These are phyloP conservation scores for Cepphus grylle DNA, from an alignment of 2,113 vertebrate genomes.

Conservation along the genomic window DNA sequence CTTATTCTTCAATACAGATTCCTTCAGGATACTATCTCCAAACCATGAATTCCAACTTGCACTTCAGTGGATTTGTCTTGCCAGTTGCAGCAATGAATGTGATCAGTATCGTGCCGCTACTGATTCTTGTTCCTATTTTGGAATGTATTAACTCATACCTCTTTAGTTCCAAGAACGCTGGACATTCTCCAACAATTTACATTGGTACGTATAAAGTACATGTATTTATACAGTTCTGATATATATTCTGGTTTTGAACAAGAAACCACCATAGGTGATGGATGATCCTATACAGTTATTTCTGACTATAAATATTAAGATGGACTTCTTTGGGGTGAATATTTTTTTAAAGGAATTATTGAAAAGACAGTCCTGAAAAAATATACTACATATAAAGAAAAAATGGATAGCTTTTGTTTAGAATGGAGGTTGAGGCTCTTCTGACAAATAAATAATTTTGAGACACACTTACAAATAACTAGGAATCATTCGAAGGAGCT, in stretches of 20 bases:
- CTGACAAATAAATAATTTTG: neutral
- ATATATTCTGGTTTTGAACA: neutral
- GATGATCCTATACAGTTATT: neutral
- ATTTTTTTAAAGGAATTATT: neutral
- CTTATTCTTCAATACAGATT: constrained; percentile 74
- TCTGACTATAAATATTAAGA: neutral
- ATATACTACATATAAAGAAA: neutral
- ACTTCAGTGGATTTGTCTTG: constrained; percentile 78
- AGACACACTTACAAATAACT: neutral
- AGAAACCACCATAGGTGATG: neutral
- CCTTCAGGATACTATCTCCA: constrained; percentile 93
- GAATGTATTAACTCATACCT: constrained; percentile 75
- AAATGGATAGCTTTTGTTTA: neutral
- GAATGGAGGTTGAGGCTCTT: neutral
- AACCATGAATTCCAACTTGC: constrained; percentile 90
- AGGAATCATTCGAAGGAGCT: neutral
- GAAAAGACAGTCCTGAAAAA: neutral
- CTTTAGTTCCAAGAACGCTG: constrained; percentile 63
- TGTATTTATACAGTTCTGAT: neutral
- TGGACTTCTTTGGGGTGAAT: neutral
- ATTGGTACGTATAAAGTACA: constrained; percentile 76
- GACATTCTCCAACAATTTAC: constrained; percentile 73
- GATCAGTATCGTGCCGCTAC: constrained; percentile 82
- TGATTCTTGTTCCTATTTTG: constrained; percentile 84
- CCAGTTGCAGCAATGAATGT: constrained; percentile 89